Conservation (phyloP, 1,140 invertebrate genomes). For the Microvelia longipes region DNA sequence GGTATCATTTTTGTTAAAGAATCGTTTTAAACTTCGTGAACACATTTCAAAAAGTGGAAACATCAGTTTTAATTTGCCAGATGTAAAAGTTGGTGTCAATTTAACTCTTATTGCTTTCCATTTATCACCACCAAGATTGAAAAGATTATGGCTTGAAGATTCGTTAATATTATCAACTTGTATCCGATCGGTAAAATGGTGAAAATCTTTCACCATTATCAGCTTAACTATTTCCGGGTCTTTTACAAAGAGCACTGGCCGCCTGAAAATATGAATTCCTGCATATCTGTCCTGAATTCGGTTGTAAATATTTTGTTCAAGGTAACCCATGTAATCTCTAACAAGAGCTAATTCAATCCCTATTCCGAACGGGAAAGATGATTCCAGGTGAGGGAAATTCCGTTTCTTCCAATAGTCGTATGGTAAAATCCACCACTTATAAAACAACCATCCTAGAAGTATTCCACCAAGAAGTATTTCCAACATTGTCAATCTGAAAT, state of each 20-base stretch:
- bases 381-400: not conserved
- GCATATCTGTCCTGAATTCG: conserved; percentile 27
- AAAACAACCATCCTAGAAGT: not conserved
- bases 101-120: conserved; percentile 42
- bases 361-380: not conserved
- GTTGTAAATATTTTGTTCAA: not conserved
- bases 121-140: conserved; percentile 21
- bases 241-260: conserved; percentile 33
- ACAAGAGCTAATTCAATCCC: not conserved
- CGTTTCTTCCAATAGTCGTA: not conserved
- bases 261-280: conserved; percentile 32
- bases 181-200: conserved; percentile 31
- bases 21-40: conserved; percentile 19
- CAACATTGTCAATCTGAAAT: not conserved
- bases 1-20: not conserved
- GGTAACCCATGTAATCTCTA: not conserved
- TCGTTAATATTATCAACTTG: conserved; percentile 31
- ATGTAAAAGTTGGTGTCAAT: conserved; percentile 43
- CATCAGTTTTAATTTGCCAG: conserved; percentile 26
- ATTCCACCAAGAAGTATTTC: not conserved
- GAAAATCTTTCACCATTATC: conserved; percentile 37
- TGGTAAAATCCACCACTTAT: not conserved
- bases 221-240: conserved; percentile 37
- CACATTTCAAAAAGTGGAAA: conserved; percentile 27
- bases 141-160: conserved; percentile 19